phyloP scores from a whole-genome alignment of 2,888 invertebrate genomes.

The Leptinotarsa tumamoca region DNA sequence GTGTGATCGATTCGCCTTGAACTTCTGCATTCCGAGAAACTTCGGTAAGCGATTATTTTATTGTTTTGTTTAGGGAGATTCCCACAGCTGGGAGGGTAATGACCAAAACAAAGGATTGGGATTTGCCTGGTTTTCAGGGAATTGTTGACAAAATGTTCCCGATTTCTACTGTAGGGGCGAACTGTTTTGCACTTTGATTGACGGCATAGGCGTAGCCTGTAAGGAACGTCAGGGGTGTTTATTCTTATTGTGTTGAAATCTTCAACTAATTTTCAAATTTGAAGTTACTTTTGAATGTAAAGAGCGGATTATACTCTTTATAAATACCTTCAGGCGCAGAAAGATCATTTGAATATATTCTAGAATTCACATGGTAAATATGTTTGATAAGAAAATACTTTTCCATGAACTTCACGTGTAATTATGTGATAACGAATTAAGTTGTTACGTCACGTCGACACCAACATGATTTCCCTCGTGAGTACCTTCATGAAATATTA shows the following conservation, averaged over 20 bases:
- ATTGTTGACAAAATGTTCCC: background rate
- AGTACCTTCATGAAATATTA: no score
- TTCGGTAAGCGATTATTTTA: slow-evolving; percentile 10
- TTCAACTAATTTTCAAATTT: no score
- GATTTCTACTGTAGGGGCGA: background rate
- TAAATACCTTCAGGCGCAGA: no score
- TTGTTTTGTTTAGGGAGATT: slow-evolving; percentile 3
- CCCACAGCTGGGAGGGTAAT: background rate
- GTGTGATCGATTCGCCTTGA: slow-evolving; percentile 19
- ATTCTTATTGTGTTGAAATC: background rate
- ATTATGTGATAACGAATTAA: no score
- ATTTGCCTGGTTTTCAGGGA: background rate
- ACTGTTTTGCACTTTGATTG: background rate
- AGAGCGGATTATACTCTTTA: no score
- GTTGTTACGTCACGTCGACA: no score
- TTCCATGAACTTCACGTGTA: no score
- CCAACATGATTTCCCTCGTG: no score
- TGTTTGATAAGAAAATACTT: no score
- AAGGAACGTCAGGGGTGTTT: background rate
- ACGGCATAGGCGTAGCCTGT: background rate
- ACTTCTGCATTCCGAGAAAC: slow-evolving; percentile 14
- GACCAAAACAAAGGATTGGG: background rate
- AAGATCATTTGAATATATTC: no score
- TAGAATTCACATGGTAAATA: no score
- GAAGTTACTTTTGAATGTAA: no score